phyloP scores from a whole-genome alignment of 2,797 vertebrate species.

The Anabacerthia variegaticeps region DNA sequence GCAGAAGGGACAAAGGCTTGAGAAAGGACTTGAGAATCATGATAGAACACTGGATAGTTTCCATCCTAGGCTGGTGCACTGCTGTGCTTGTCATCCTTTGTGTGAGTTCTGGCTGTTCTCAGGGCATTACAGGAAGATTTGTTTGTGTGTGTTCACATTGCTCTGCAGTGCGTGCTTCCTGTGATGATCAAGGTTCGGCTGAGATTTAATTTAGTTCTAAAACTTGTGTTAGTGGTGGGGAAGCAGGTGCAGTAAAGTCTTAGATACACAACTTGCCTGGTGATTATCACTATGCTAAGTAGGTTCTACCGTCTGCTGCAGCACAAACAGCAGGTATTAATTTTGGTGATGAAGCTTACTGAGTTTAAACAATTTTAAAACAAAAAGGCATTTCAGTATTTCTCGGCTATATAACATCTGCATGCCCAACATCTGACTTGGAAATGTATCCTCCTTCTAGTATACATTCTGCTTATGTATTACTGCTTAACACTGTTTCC shows the following conservation, averaged over 20 bases:
- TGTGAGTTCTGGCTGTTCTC: neutral
- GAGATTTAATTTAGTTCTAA: neutral
- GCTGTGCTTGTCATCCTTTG: neutral
- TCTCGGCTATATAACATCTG: neutral
- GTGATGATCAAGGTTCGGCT: neutral
- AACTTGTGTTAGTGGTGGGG: neutral
- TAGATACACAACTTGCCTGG: neutral
- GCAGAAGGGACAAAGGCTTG: neutral
- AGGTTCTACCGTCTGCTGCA: neutral
- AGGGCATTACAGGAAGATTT: neutral
- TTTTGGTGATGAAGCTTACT: neutral
- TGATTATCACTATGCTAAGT: neutral
- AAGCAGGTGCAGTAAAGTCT: slow-evolving; percentile 11
- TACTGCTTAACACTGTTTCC: neutral
- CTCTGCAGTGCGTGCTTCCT: neutral
- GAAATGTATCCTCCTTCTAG: neutral
- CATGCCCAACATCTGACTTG: neutral
- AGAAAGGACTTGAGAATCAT: neutral
- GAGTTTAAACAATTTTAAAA: slow-evolving; percentile 35
- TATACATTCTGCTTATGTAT: neutral
- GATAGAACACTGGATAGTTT: neutral
- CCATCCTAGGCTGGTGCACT: neutral
- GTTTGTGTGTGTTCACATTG: neutral
- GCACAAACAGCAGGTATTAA: slow-evolving; percentile 20
- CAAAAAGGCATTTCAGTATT: neutral